phyloP scores from a whole-genome alignment of 2,797 vertebrate species.

The Chelonia mydas region DNA sequence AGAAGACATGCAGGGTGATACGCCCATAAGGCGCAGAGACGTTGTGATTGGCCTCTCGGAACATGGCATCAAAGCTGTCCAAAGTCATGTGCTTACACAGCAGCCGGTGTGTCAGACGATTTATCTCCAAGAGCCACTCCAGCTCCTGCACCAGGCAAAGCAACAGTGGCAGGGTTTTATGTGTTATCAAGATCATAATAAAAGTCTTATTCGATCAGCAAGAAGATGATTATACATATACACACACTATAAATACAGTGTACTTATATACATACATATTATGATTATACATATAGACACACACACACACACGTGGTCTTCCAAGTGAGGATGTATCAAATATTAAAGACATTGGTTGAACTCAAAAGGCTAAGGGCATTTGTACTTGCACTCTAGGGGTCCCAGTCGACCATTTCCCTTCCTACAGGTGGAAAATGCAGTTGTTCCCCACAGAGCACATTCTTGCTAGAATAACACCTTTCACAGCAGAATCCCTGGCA shows the following conservation, averaged over 20 bases:
- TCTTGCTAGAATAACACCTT: background rate
- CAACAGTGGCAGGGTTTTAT: background rate
- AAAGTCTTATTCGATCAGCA: slow-evolving; percentile 20
- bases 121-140: slow-evolving; percentile 92
- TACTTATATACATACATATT: no score
- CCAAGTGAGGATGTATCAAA: background rate
- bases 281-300: background rate
- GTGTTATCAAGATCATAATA: background rate
- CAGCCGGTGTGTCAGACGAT: slow-evolving; percentile 90
- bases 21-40: slow-evolving; percentile 92
- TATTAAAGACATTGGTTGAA: slow-evolving; percentile 16
- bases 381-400: background rate
- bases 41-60: slow-evolving; percentile 93
- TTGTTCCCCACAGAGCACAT: slow-evolving; percentile 10
- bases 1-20: slow-evolving; percentile 93
- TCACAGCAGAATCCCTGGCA: slow-evolving; percentile 24
- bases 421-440: slow-evolving; percentile 21
- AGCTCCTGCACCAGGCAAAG: slow-evolving; percentile 83
- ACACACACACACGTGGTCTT: background rate
- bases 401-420: background rate
- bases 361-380: background rate
- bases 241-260: background rate
- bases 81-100: slow-evolving; percentile 93
- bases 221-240: background rate
- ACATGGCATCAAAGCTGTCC: slow-evolving; percentile 94